Conservation (phyloP, 2,888 invertebrate genomes). For the Hemaris fuciformis region DNA sequence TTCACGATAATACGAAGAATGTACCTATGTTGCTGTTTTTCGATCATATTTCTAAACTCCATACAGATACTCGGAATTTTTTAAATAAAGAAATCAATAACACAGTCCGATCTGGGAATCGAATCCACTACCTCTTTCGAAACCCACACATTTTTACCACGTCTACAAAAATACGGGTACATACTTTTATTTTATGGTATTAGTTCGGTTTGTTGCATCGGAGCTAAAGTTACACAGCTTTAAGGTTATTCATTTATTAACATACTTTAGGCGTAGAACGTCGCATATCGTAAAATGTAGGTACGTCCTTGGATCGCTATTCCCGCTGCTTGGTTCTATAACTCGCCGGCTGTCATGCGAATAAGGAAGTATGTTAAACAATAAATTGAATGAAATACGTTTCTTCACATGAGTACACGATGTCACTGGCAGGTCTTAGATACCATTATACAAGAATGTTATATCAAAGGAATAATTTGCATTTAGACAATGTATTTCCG, state of each 20-base stretch:
- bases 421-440: constrained; percentile 21
- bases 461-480: constrained; percentile 27
- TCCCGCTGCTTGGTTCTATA: constrained; percentile 30
- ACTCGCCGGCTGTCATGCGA: constrained; percentile 26
- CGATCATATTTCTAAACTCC: no score
- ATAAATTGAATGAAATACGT: constrained; percentile 33
- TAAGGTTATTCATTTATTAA: not conserved
- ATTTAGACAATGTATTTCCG: constrained; percentile 4
- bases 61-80: no score
- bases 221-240: no score
- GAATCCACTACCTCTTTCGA: no score
- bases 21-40: no score
- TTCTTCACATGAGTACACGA: constrained; percentile 18
- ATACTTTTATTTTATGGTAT: no score
- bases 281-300: constrained; percentile 26
- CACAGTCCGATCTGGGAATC: no score
- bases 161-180: no score
- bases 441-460: constrained; percentile 42
- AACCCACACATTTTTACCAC: no score
- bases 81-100: no score
- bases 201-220: no score
- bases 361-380: constrained; percentile 23
- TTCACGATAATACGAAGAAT: no score
- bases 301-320: constrained; percentile 29
- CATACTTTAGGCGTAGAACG: not conserved